A percentile compares a stretch with the other conserved stretches of the same genome.
Evolutionary conservation across 2,797 vertebrate genomes (phyloP).

Genomic region (Microtus californicus): DNA sequence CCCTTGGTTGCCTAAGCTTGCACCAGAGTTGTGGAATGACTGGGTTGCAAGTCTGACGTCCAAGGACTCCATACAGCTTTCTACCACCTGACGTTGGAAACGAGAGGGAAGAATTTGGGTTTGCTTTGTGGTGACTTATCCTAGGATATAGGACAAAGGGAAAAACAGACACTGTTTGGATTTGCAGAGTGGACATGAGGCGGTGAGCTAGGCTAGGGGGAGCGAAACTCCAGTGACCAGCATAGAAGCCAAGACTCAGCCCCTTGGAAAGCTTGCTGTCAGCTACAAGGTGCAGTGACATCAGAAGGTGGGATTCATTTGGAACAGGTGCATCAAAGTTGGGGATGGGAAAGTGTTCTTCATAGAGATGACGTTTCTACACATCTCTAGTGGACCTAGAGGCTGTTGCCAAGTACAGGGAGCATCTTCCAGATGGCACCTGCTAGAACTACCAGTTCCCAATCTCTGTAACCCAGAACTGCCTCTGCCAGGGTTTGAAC

Average conservation of each 20-base stretch:
- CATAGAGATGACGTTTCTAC: neutral
- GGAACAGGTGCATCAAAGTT: neutral
- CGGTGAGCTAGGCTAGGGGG: neutral
- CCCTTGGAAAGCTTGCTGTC: neutral
- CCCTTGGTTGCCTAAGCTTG: neutral
- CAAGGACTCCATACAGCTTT: neutral
- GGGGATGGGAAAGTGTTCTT: neutral
- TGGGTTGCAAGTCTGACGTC: slow-evolving; percentile 11
- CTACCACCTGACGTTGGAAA: neutral
- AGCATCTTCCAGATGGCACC: neutral
- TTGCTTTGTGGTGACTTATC: neutral
- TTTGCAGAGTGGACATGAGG: neutral
- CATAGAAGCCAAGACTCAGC: neutral
- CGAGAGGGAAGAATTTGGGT: neutral
- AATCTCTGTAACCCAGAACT: neutral
- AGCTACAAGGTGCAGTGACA: neutral
- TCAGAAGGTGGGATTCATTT: neutral
- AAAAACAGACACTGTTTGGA: neutral
- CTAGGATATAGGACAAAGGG: neutral
- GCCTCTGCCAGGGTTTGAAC: neutral
- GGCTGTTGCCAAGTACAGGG: neutral
- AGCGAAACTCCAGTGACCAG: neutral
- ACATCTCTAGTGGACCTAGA: neutral
- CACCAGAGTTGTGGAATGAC: neutral
- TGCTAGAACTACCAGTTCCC: neutral